phyloP scores from a whole-genome alignment of 2,888 invertebrate genomes.

The Gymnosoma rotundatum region DNA sequence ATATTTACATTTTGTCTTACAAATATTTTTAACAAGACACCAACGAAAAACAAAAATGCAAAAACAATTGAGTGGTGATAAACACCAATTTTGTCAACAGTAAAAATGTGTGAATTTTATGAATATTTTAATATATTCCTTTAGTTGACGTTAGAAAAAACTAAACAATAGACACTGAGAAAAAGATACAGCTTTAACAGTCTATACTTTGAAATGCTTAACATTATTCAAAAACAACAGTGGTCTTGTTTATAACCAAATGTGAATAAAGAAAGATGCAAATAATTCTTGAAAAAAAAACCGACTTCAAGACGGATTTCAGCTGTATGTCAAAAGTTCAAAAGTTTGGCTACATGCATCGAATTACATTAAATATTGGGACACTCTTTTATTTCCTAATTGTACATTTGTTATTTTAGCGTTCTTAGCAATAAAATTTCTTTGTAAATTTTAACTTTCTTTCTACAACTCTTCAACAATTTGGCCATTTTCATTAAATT shows the following conservation, averaged over 20 bases:
- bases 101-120: constrained; percentile 46
- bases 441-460: too few species aligned
- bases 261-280: not conserved
- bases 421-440: too few species aligned
- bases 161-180: not conserved
- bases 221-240: constrained; percentile 27
- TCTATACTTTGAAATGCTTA: constrained; percentile 24
- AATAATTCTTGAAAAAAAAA: too few species aligned
- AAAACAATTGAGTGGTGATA: constrained; percentile 52
- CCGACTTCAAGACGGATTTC: too few species aligned
- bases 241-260: constrained; percentile 18
- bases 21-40: constrained; percentile 27
- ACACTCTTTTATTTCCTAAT: too few species aligned
- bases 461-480: too few species aligned
- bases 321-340: too few species aligned
- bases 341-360: too few species aligned
- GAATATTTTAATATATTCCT: too few species aligned
- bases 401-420: too few species aligned
- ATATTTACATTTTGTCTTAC: constrained; percentile 60
- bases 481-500: too few species aligned
- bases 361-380: too few species aligned
- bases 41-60: constrained; percentile 7
- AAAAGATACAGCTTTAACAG: constrained; percentile 31
- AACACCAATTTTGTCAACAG: constrained; percentile 60
- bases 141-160: not conserved